A percentile compares a stretch with the other conserved stretches of the same genome.
phyloP scores from a whole-genome alignment of 2,797 vertebrate genomes.

The Hypotaenidia philippensis region DNA sequence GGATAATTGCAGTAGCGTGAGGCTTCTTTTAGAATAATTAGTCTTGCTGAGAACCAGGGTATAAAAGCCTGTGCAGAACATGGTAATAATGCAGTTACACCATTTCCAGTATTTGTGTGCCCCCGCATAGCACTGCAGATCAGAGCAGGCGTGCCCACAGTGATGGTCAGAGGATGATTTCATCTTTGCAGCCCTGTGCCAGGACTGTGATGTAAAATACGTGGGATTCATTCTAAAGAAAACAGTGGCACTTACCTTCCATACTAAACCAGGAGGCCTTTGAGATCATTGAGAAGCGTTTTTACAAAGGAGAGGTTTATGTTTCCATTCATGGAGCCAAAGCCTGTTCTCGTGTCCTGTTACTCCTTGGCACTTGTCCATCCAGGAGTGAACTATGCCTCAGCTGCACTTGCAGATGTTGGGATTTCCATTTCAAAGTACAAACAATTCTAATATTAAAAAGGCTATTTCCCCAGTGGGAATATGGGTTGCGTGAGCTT shows the following conservation, averaged over 20 bases:
- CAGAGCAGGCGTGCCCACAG: conserved; percentile 2
- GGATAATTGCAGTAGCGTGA: conserved; percentile 48
- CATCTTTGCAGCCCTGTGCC: conserved; percentile 44
- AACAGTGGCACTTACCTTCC: neutral
- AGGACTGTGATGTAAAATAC: conserved; percentile 34
- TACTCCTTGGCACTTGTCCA: conserved; percentile 39
- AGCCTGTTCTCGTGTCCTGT: neutral
- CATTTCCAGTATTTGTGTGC: conserved; percentile 55
- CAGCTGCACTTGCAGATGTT: conserved; percentile 50
- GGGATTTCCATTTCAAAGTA: conserved; percentile 70
- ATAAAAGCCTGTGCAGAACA: conserved; percentile 44
- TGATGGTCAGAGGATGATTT: conserved; percentile 63
- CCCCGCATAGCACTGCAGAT: conserved; percentile 23
- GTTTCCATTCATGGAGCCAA: conserved; percentile 25
- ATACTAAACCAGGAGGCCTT: neutral
- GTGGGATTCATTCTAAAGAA: conserved; percentile 48
- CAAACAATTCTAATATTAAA: conserved; percentile 67
- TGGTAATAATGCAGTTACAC: conserved; percentile 54
- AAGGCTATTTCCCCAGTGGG: conserved; percentile 37
- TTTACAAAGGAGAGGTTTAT: conserved; percentile 16
- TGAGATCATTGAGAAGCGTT: conserved; percentile 47
- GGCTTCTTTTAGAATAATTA: conserved; percentile 65
- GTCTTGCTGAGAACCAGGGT: conserved; percentile 52
- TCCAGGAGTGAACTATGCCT: conserved; percentile 19
- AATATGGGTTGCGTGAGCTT: conserved; percentile 35